Evolutionary conservation across 2,113 vertebrate genomes (phyloP).

Genomic region (Xiphias gladius): DNA sequence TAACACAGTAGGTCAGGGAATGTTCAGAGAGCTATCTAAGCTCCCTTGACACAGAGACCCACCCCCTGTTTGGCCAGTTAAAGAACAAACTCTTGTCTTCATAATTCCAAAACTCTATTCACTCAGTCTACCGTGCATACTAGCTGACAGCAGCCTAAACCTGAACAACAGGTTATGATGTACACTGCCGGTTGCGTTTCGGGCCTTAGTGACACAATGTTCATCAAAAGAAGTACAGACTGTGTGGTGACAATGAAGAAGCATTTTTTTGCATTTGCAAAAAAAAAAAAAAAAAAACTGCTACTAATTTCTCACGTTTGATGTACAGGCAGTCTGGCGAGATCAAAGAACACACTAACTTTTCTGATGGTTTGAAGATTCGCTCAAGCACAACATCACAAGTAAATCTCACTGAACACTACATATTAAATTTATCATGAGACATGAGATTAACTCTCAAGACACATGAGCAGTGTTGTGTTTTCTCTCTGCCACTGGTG

Average conservation of each 20-base stretch:
- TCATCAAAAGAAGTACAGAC: conserved; percentile 25
- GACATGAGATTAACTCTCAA: conserved; percentile 33
- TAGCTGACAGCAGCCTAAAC: conserved; percentile 58
- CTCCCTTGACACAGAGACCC: conserved; percentile 11
- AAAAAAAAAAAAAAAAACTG: background rate
- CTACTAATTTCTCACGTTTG: conserved; percentile 24
- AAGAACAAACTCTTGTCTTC: conserved; percentile 56
- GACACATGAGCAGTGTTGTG: conserved; percentile 13
- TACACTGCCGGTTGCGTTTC: conserved; percentile 28
- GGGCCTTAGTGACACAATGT: conserved; percentile 6
- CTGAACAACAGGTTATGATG: conserved; percentile 71
- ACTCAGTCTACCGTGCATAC: conserved; percentile 16
- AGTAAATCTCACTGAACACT: conserved; percentile 35
- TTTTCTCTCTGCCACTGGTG: conserved; percentile 36
- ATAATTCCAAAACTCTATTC: conserved; percentile 52
- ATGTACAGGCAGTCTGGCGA: background rate
- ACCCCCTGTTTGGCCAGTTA: background rate
- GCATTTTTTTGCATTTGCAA: background rate
- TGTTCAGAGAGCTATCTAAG: conserved; percentile 37
- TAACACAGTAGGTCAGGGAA: conserved; percentile 29
- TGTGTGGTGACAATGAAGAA: conserved; percentile 16
- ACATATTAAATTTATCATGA: conserved; percentile 23
- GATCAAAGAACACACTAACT: conserved; percentile 15
- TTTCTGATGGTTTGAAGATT: conserved; percentile 29
- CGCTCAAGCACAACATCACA: conserved; percentile 41